Base-by-base conservation (phyloP, 2,888 invertebrate genomes). In the Pharmacophagus antenor region DNA sequence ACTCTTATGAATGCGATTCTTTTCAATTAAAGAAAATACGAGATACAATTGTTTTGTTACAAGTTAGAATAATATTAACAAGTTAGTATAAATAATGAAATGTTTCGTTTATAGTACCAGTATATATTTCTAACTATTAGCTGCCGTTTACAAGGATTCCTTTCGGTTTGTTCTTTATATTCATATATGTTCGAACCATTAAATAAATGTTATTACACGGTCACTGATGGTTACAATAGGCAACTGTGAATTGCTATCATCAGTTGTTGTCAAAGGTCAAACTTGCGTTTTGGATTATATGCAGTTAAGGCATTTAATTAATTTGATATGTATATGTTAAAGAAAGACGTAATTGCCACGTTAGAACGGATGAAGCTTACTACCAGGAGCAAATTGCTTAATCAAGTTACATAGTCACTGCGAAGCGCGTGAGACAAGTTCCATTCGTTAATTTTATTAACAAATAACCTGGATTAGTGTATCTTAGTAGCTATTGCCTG, bases 401-500 rank as follows among this genome's bases (percentile, higher is more conserved):
- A 44, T 44, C n/a, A 44, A 44, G 42, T 44, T 44, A 44, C 42
- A 20, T 44, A 18, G 42, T 18, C 18, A 44, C 18, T 44, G 42
- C 42, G 42, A 44, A 18, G 42, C 18, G 42, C 42, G 42, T 18
- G 42, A 44, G 42, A 7, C 42, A 10, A 20, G 42, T 44, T 44
- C 18, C 42, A 8, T 18, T 44, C 18, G 42, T 17, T 44, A 44
- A 44, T n/a, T 44, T 44, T 18, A 20, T 44, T 44, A 44, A 20
- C 42, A 44, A 18, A 44, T 44, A 44, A 44, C 42, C 42, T 20
- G 18, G 42, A 44, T 44, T 44, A 27, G 10, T 44, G 37, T 44
- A 44, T 18, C 18, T 44, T 18, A 8, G 42, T 18, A 17, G n/a
- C 42, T 18, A 8, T 18, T 41, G 18, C 18, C 42, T 44, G 18